phyloP scores from a whole-genome alignment of 2,113 vertebrate genomes.

The Cololabis saira region DNA sequence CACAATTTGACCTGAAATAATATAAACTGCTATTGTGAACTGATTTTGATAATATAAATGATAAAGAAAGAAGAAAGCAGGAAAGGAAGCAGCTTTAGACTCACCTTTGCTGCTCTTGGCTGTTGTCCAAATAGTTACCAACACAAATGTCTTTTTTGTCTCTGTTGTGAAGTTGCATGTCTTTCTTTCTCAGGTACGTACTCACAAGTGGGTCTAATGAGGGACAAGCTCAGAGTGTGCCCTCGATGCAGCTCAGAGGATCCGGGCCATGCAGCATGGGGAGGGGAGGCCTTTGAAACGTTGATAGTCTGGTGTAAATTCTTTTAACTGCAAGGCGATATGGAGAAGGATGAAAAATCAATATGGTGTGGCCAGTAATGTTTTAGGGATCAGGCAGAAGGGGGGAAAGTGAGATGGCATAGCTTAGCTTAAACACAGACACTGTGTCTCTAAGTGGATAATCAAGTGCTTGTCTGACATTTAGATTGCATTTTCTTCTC shows the following conservation, averaged over 20 bases:
- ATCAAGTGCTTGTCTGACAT: conserved; percentile 73
- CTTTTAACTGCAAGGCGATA: conserved; percentile 71
- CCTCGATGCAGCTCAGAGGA: conserved; percentile 26
- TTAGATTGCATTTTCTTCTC: conserved; percentile 73
- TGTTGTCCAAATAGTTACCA: conserved; percentile 27
- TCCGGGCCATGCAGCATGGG: conserved; percentile 26
- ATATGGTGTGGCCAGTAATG: conserved; percentile 81
- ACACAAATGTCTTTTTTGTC: conserved; percentile 31
- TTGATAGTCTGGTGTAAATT: conserved; percentile 71
- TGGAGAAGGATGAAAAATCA: conserved; percentile 75
- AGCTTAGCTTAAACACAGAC: conserved; percentile 43
- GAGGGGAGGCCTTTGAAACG: conserved; percentile 61
- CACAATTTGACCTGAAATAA: no score
- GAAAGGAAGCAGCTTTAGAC: conserved; percentile 26
- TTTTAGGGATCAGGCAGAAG: conserved; percentile 79
- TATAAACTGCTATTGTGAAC: neutral
- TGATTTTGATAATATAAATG: neutral
- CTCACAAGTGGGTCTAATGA: conserved; percentile 34
- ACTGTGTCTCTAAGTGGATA: conserved; percentile 70
- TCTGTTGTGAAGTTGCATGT: conserved; percentile 61
- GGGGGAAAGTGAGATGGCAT: conserved; percentile 84
- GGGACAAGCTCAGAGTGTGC: conserved; percentile 25
- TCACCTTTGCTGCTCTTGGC: conserved; percentile 61
- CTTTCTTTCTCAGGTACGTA: conserved; percentile 31
- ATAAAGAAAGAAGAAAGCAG: conserved; percentile 3